Conservation (phyloP, 2,888 invertebrate species). For the Artemia sinica region DNA sequence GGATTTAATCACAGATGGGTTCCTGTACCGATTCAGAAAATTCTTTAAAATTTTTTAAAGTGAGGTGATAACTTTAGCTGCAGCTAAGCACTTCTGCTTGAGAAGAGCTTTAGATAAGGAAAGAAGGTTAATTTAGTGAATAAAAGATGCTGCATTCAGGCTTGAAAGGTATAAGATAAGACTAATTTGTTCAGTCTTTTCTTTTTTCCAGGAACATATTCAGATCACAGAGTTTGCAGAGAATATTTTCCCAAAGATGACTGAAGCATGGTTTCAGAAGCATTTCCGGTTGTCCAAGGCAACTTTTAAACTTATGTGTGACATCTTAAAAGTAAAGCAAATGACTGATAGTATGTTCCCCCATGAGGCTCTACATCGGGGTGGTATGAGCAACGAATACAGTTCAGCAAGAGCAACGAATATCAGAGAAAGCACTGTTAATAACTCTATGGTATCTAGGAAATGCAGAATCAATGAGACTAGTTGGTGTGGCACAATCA, state of each 20-base stretch:
- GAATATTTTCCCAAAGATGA: neutral
- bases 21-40: too few relatives aligned
- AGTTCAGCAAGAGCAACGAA: neutral
- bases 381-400: neutral
- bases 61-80: too few relatives aligned
- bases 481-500: constrained; percentile 1
- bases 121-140: too few relatives aligned
- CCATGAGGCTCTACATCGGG: neutral
- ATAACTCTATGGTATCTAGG: constrained; percentile 10
- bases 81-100: too few relatives aligned
- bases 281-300: neutral
- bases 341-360: neutral
- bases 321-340: neutral
- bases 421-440: neutral
- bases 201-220: constrained; percentile 5
- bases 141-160: too few relatives aligned
- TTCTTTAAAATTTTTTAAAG: too few relatives aligned
- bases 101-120: too few relatives aligned
- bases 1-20: too few relatives aligned
- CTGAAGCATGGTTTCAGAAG: neutral
- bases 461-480: constrained; percentile 8
- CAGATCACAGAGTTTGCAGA: neutral
- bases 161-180: neutral
- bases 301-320: neutral
- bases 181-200: neutral